Conservation (phyloP, 1,140 invertebrate species). For the Lepidurus apus region DNA sequence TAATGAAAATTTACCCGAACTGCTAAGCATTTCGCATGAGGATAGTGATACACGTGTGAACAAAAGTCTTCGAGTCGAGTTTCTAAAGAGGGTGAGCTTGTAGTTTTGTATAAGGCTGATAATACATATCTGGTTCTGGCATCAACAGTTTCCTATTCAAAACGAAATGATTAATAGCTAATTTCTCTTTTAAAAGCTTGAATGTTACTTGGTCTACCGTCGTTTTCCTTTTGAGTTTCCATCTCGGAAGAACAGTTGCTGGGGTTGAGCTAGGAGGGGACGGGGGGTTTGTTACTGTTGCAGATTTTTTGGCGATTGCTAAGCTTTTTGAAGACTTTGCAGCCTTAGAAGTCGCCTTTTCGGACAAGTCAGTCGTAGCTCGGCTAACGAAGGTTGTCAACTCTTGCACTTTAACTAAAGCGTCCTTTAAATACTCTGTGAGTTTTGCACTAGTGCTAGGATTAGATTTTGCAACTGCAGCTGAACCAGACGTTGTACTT, state of each 20-base stretch:
- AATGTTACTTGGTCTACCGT: neutral
- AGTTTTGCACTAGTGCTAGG: neutral
- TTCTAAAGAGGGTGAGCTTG: slow-evolving; percentile 53
- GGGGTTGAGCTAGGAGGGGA: neutral
- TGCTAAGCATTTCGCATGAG: slow-evolving; percentile 62
- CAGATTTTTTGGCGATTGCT: neutral
- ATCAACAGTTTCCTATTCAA: slow-evolving; percentile 43
- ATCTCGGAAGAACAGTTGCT: neutral
- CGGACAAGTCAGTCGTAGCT: neutral
- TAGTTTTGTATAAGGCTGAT: slow-evolving; percentile 55
- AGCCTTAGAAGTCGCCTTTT: neutral
- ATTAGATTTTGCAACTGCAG: neutral
- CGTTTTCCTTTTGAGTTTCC: slow-evolving; percentile 29
- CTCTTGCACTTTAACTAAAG: neutral
- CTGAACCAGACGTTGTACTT: slow-evolving; percentile 10
- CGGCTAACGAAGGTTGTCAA: neutral
- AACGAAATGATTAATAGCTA: neutral
- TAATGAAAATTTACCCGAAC: slow-evolving; percentile 53
- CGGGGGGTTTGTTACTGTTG: neutral
- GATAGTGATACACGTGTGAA: slow-evolving; percentile 62
- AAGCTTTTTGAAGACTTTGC: neutral
- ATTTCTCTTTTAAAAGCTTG: neutral
- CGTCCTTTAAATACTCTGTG: neutral
- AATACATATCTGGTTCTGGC: slow-evolving; percentile 63
- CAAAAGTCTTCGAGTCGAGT: slow-evolving; percentile 61